phyloP scores from a whole-genome alignment of 2,888 invertebrate species.

The Cheilosia grossa region DNA sequence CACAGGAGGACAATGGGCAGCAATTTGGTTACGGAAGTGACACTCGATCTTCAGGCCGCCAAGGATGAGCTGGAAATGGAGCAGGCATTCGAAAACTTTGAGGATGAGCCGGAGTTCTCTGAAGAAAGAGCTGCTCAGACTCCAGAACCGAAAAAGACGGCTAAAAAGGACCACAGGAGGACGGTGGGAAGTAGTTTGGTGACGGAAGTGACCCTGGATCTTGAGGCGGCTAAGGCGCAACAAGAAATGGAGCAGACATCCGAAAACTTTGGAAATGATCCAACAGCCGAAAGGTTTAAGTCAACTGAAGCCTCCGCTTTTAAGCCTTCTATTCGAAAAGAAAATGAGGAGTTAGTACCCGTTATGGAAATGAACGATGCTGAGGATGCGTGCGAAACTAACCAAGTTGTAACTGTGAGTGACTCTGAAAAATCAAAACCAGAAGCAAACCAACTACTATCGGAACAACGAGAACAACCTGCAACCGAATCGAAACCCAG shows the following conservation, averaged over 20 bases:
- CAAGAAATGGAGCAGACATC: not conserved
- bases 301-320: no score
- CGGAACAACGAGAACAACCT: no score
- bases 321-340: no score
- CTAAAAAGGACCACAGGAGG: conserved; percentile 11
- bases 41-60: conserved; percentile 33
- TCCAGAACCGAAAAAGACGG: conserved; percentile 8
- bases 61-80: conserved; percentile 40
- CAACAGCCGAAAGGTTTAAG: no score
- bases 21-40: not conserved
- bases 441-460: not conserved
- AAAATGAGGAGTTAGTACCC: no score
- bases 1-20: conserved; percentile 37
- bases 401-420: not conserved
- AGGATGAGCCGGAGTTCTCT: conserved; percentile 21
- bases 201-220: conserved; percentile 2
- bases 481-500: no score
- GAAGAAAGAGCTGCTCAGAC: conserved; percentile 9
- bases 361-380: no score
- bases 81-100: conserved; percentile 43
- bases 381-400: not conserved
- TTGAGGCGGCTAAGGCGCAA: conserved; percentile 32
- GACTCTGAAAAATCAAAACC: not conserved
- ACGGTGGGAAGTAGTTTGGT: conserved; percentile 25
- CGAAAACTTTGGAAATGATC: no score